Conservation (phyloP, 1,140 invertebrate genomes). For the Linepithema humile region DNA sequence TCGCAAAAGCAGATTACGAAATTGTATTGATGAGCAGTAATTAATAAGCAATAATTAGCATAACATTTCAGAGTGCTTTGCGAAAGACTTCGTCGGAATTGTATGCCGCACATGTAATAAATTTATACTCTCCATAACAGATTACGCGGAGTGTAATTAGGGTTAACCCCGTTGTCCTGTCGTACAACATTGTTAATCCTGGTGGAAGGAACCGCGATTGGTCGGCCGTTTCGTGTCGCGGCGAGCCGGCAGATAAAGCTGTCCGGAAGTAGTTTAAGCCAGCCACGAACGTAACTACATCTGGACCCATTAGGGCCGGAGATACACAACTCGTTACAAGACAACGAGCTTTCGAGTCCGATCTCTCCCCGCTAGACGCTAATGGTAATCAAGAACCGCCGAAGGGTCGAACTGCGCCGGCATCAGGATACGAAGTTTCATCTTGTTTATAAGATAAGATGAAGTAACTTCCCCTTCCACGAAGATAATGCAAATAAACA, state of each 20-base stretch:
- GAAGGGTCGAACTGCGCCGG: not conserved
- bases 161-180: conserved; percentile 45
- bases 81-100: not conserved
- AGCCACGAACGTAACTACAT: conserved; percentile 66
- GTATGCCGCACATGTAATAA: not conserved
- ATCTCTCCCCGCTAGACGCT: conserved; percentile 6
- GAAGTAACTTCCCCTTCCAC: conserved; percentile 1
- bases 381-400: conserved; percentile 59
- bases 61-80: not conserved
- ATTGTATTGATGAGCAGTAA: conserved; percentile 4
- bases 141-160: conserved; percentile 62
- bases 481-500: conserved; percentile 18
- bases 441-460: conserved; percentile 43
- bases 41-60: not conserved
- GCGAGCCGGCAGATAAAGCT: conserved; percentile 69
- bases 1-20: conserved; percentile 2
- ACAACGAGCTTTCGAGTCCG: conserved; percentile 50
- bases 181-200: conserved; percentile 70
- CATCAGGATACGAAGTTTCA: conserved; percentile 28
- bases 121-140: conserved; percentile 24
- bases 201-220: conserved; percentile 50
- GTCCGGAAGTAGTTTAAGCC: conserved; percentile 73
- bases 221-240: conserved; percentile 67
- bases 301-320: conserved; percentile 69
- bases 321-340: conserved; percentile 60